Conservation (phyloP, 2,888 invertebrate species). For the Nephrotoma guestfalica region DNA sequence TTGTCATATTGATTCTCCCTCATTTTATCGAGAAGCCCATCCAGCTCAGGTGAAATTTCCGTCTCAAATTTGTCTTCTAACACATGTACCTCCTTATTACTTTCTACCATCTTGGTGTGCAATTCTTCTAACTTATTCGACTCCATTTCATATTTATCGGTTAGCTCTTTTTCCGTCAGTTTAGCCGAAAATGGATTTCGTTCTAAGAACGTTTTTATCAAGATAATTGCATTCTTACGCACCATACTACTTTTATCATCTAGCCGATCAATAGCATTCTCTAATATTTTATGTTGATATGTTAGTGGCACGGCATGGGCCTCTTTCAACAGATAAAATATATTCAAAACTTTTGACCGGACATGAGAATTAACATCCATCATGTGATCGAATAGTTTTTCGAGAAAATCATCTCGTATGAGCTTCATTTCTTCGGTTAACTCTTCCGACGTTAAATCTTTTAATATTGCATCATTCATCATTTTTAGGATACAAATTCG, state of each 20-base stretch:
- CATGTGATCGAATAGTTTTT: slow-evolving; percentile 66
- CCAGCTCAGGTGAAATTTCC: slow-evolving; percentile 18
- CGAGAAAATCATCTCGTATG: slow-evolving; percentile 64
- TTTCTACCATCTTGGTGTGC: slow-evolving; percentile 37
- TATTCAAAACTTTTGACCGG: slow-evolving; percentile 67
- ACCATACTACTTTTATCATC: slow-evolving; percentile 73
- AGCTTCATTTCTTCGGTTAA: slow-evolving; percentile 49
- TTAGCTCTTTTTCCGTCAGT: slow-evolving; percentile 38
- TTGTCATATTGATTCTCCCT: neutral
- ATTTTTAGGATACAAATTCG: slow-evolving; percentile 73
- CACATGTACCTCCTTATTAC: slow-evolving; percentile 35
- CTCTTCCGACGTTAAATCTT: slow-evolving; percentile 57
- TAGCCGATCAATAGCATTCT: slow-evolving; percentile 52
- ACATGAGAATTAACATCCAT: slow-evolving; percentile 76
- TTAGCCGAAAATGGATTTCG: slow-evolving; percentile 73
- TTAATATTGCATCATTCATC: slow-evolving; percentile 62
- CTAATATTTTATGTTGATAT: slow-evolving; percentile 51
- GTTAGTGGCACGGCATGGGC: slow-evolving; percentile 65
- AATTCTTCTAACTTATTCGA: slow-evolving; percentile 28
- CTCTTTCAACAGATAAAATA: slow-evolving; percentile 65
- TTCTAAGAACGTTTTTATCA: slow-evolving; percentile 53
- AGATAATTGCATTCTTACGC: slow-evolving; percentile 56
- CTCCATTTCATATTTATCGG: slow-evolving; percentile 39
- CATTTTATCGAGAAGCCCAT: neutral
- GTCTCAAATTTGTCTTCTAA: slow-evolving; percentile 30